Evolutionary conservation across 2,113 vertebrate genomes (phyloP).

Genomic region (Pipra filicauda): DNA sequence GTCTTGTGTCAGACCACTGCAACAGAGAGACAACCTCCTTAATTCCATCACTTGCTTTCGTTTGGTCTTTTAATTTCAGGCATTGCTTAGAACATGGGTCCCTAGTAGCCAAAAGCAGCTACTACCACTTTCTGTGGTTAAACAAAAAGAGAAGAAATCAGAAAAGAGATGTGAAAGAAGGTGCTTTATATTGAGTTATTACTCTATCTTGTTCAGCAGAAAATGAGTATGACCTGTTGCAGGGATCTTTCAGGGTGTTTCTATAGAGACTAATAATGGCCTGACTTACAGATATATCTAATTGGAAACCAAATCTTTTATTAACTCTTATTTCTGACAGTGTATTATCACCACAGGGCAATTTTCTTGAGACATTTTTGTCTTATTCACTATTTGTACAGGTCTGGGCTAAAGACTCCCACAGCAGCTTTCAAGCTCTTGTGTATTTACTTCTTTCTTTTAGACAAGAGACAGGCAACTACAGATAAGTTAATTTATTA

Average conservation of each 20-base stretch:
- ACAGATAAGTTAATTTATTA: slow-evolving; percentile 6
- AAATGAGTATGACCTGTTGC: slow-evolving; percentile 67
- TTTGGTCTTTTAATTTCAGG: slow-evolving; percentile 73
- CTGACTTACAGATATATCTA: slow-evolving; percentile 45
- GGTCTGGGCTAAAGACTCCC: background rate
- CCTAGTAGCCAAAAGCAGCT: slow-evolving; percentile 59
- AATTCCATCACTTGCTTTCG: slow-evolving; percentile 60
- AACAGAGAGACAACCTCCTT: slow-evolving; percentile 38
- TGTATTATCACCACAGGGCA: background rate
- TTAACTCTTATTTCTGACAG: slow-evolving; percentile 6
- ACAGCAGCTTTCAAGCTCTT: background rate
- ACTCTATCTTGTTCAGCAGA: slow-evolving; percentile 70
- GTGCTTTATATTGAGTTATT: slow-evolving; percentile 70
- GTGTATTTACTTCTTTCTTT: slow-evolving; percentile 10
- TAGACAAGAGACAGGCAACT: background rate
- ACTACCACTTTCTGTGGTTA: slow-evolving; percentile 68
- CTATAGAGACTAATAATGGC: slow-evolving; percentile 59
- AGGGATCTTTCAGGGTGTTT: slow-evolving; percentile 66
- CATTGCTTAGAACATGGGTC: slow-evolving; percentile 36
- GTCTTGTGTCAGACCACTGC: slow-evolving; percentile 46
- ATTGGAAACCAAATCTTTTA: slow-evolving; percentile 49
- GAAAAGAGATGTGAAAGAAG: slow-evolving; percentile 54
- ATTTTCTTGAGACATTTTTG: slow-evolving; percentile 31
- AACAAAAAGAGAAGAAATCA: slow-evolving; percentile 69
- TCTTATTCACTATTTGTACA: slow-evolving; percentile 4